phyloP scores from a whole-genome alignment of 2,797 vertebrate species.

The Myotis myotis region DNA sequence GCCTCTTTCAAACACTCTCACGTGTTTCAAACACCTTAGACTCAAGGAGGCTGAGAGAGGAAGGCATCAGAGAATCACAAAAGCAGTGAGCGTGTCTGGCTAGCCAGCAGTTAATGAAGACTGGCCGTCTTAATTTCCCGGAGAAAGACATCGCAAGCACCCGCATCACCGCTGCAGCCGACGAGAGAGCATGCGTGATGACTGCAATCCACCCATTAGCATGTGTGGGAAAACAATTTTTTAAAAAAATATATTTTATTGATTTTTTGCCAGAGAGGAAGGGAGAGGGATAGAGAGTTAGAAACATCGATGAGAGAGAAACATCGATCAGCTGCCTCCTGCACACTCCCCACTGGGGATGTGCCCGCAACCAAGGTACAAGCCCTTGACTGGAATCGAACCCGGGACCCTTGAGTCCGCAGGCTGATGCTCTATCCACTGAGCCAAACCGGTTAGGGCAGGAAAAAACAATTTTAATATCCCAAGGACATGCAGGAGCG shows the following conservation, averaged over 20 bases:
- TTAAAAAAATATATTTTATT: too few species aligned
- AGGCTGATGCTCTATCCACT: too few species aligned
- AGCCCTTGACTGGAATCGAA: too few species aligned
- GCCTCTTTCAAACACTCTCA: background rate
- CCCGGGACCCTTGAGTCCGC: too few species aligned
- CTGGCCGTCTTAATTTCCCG: background rate
- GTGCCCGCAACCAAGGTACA: too few species aligned
- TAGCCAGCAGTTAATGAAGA: background rate
- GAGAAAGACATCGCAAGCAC: background rate
- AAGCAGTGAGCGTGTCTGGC: background rate
- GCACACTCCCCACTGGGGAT: too few species aligned
- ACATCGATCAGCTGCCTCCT: too few species aligned
- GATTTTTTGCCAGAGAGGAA: too few species aligned
- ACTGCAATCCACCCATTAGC: background rate
- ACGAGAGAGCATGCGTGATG: background rate
- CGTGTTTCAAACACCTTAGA: background rate
- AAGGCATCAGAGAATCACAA: constrained; percentile 1
- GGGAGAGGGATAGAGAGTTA: too few species aligned
- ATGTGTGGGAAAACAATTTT: constrained; percentile 56
- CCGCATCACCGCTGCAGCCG: background rate
- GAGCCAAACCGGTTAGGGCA: too few species aligned
- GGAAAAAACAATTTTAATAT: constrained; percentile 59
- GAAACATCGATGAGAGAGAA: too few species aligned
- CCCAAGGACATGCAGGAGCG: background rate
- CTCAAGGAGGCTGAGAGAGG: background rate